phyloP scores from a whole-genome alignment of 2,113 vertebrate species.

The Vanacampus margaritifer region DNA sequence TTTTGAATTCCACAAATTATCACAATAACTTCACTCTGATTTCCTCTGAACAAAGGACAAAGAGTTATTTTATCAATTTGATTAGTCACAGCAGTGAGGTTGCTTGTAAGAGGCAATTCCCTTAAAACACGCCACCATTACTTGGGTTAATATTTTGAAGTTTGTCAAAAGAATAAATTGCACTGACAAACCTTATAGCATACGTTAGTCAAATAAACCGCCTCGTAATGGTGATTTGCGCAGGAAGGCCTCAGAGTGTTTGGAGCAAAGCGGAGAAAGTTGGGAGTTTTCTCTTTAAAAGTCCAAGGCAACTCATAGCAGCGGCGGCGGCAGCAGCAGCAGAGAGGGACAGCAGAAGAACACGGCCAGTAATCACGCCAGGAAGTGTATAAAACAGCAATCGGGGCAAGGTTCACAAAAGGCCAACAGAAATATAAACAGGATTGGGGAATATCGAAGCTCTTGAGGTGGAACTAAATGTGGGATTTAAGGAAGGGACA shows the following conservation, averaged over 20 bases:
- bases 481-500: conserved; percentile 32
- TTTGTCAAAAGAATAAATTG: conserved; percentile 8
- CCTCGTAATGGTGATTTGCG: conserved; percentile 55
- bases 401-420: conserved; percentile 36
- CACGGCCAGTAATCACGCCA: conserved; percentile 52
- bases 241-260: conserved; percentile 56
- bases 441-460: not conserved
- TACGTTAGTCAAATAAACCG: conserved; percentile 9
- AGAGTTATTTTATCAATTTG: conserved; percentile 68
- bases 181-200: not conserved
- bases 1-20: conserved; percentile 10
- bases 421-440: conserved; percentile 32
- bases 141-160: conserved; percentile 8
- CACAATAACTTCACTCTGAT: conserved; percentile 14
- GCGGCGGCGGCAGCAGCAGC: conserved; percentile 27
- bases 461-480: conserved; percentile 5
- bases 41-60: conserved; percentile 62
- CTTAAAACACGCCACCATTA: conserved; percentile 54
- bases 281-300: conserved; percentile 33
- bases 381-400: conserved; percentile 34
- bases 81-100: conserved; percentile 96
- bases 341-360: conserved; percentile 45
- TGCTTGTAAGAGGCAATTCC: conserved; percentile 69
- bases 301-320: conserved; percentile 52
- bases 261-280: conserved; percentile 36